A percentile compares a stretch with the other conserved stretches of the same genome.
phyloP scores from a whole-genome alignment of 30 jellyfish, hydroid and myxozoan species.

The Hydractinia symbiolongicarpus region DNA sequence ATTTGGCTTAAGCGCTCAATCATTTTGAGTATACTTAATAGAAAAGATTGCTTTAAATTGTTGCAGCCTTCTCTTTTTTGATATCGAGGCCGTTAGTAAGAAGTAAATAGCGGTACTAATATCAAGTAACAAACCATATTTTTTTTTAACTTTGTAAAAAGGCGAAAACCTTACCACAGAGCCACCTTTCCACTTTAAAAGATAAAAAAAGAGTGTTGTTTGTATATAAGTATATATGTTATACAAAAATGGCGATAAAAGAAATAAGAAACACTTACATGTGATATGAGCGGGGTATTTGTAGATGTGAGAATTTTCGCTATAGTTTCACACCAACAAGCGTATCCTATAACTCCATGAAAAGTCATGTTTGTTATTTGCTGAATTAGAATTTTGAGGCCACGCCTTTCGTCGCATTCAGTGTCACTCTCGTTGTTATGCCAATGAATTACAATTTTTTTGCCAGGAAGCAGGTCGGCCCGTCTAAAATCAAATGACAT shows the following conservation, averaged over 20 bases:
- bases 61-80: too few relatives aligned
- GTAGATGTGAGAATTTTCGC: neutral
- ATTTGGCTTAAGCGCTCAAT: too few relatives aligned
- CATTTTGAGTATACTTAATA: too few relatives aligned
- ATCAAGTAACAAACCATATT: too few relatives aligned
- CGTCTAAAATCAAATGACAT: neutral
- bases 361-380: neutral
- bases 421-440: neutral
- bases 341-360: conserved; percentile 6
- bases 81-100: too few relatives aligned
- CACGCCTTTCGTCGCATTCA: neutral
- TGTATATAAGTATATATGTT: neutral
- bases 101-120: too few relatives aligned
- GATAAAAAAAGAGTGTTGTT: too few relatives aligned
- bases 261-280: neutral
- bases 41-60: too few relatives aligned
- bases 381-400: neutral
- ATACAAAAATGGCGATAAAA: neutral
- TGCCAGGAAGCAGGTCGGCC: conserved; percentile 8
- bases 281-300: neutral
- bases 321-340: neutral
- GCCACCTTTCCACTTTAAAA: too few relatives aligned
- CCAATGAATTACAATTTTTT: neutral
- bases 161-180: too few relatives aligned
- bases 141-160: too few relatives aligned